Conservation (phyloP, 2,797 vertebrate species). For the Acropternis orthonyx region DNA sequence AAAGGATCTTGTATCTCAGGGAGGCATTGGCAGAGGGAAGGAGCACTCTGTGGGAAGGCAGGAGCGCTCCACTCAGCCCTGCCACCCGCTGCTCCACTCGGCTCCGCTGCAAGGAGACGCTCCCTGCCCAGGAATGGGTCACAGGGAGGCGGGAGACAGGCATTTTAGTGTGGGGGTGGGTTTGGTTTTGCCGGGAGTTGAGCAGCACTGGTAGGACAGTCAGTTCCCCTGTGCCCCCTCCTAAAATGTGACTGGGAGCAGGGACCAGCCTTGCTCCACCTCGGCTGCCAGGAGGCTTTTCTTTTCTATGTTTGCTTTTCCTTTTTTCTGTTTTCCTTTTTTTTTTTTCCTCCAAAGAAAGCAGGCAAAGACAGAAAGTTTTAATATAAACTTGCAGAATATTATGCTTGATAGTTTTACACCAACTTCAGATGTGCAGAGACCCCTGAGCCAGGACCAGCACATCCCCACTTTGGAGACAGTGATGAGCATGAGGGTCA, state of each 20-base stretch:
- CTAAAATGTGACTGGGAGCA: neutral
- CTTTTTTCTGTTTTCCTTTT: too few species aligned
- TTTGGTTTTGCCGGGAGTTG: neutral
- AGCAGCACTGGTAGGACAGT: neutral
- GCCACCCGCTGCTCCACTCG: neutral
- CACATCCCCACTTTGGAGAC: neutral
- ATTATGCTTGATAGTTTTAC: neutral
- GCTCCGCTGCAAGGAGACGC: neutral
- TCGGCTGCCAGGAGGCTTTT: neutral
- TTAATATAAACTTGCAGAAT: neutral
- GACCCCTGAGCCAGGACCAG: neutral
- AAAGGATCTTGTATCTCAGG: neutral
- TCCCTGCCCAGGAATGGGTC: neutral
- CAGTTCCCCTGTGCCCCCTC: neutral
- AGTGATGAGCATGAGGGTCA: neutral
- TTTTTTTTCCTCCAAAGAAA: neutral
- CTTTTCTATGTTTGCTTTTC: neutral
- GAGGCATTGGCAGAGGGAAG: neutral
- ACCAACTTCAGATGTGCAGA: neutral
- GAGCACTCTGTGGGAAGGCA: neutral
- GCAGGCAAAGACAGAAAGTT: neutral
- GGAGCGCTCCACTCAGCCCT: neutral
- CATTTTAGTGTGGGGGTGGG: neutral
- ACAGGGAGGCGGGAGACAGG: neutral
- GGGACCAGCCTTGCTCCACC: neutral